Evolutionary conservation across 23 tunicate genomes (phyloP).

Genomic region (Ascidia mentula): DNA sequence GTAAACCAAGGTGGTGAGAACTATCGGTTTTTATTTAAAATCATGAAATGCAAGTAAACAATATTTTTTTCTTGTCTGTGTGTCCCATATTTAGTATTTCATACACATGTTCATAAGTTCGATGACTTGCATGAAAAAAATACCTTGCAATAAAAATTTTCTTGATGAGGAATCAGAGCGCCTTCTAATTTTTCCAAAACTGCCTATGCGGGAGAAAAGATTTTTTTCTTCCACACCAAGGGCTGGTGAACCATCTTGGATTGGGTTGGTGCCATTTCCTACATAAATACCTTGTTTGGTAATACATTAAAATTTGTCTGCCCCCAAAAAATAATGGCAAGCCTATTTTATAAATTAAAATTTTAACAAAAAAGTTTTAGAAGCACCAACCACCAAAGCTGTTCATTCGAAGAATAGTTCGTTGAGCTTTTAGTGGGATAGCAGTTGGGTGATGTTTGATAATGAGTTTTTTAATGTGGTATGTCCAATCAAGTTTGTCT

Average conservation of each 20-base stretch:
- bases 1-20: too few relatives aligned
- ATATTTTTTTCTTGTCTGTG: neutral
- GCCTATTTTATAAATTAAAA: too few relatives aligned
- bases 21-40: too few relatives aligned
- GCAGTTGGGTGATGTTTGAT: slow-evolving; percentile 53
- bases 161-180: slow-evolving; percentile 45
- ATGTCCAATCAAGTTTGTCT: slow-evolving; percentile 66
- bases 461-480: slow-evolving; percentile 61
- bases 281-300: too few relatives aligned
- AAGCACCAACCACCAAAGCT: neutral
- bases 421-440: slow-evolving; percentile 51
- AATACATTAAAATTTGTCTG: too few relatives aligned
- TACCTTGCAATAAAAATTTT: slow-evolving; percentile 23
- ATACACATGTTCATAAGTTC: too few relatives aligned
- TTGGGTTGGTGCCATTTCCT: too few relatives aligned
- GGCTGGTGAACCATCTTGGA: too few relatives aligned
- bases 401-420: slow-evolving; percentile 21
- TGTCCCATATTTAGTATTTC: neutral
- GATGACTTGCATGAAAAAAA: too few relatives aligned
- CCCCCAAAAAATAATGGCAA: too few relatives aligned
- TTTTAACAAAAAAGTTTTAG: too few relatives aligned
- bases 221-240: neutral
- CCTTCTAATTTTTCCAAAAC: slow-evolving; percentile 30
- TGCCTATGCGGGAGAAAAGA: neutral
- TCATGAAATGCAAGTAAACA: neutral